Evolutionary conservation across 2,797 vertebrate genomes (phyloP), one percentile per base, ranked within the genome.

Genomic region (Vipera ursinii): DNA sequence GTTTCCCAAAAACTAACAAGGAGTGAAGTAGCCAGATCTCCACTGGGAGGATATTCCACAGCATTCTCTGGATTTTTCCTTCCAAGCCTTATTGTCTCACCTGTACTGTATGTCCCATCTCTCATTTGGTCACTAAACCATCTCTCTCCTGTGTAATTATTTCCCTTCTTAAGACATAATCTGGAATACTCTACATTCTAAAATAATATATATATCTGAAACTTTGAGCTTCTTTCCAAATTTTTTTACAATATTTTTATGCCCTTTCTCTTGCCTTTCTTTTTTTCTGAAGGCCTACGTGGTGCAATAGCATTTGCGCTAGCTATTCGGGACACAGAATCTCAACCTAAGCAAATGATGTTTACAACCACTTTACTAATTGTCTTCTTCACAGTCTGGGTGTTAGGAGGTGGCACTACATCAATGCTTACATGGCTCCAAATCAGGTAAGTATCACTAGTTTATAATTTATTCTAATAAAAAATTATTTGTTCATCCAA

Each of bases 281-380:
- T 56, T 26, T 86, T 44, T 91, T 63, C 87, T 44, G 2, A 90
- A 99, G 98, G 98, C 94, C 95, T 99, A 87, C 98, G 98, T 20
- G 98, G 98, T 0, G 98, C 98, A 0, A 97, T 99, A 14, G 98
- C 98, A 0, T 98, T 98, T 56, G 98, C 98, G 32, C 92, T 98
- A 95, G 98, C 98, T 7, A 97, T 98, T 38, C 97, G 86, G 93
- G 96, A 98, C 94, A 98, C 97, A 0, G 96, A 91, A 56, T 97
- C 98, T 0, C 97, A 98, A 65, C 97, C 96, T 61, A 97, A 96
- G 12, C 97, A 97, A 94, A 97, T 97, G 97, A 98, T 98, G 98
- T 96, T 99, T 90, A 98, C 96, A 95, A 98, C 98, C 78, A 97
- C 98, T 0, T 97, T 99, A 92, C 97, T 98, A 78, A 95, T 98